Evolutionary conservation across 2,888 invertebrate genomes (phyloP), one percentile per base, ranked within the genome.

Genomic region (Allolobophora icterica): DNA sequence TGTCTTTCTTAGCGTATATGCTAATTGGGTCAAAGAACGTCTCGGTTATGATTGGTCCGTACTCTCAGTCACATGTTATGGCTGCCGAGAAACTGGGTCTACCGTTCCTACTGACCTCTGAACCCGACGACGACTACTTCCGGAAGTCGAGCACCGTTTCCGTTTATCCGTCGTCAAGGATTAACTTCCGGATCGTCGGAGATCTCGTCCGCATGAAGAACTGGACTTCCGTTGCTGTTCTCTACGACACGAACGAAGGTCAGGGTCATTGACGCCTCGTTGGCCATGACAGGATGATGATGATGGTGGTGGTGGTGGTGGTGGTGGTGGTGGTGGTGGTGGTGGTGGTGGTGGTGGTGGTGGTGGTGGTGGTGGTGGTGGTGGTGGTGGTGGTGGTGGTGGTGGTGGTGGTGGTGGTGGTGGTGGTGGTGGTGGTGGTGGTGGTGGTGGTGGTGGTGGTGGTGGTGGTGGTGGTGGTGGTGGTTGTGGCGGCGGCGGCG

Each of bases 41-140:
- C 13, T 92, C 93, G 33, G 94, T 94, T 11, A 91, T 94, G 35
- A 93, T 95, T n/a, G 94, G 94, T 15, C 93, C 93, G 13, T 94
- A 93, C 92, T 93, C 93, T 89, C 92, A 93, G 90, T 91, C 93
- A 24, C 92, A 93, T 71, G 94, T 94, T 11, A 92, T 92, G 15
- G 93, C 94, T 17, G 92, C 94, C 13, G 93, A 94, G 90, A 92
- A 93, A 91, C 92, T 93, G 24, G 93, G 93, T n/a, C 93, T 94
- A 19, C 94, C 94, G 0, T 94, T 94, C 91, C 93, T 94, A 90
- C 93, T 94, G 91, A 94, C 94, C 24, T 93, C 94, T 19, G 89
- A 89, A 19, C 90, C 42, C n/a, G 40, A 91, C 40, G 58, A 84
- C 33, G 84, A 58, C 93, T 93, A 58, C 71, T 90, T 90, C 89